A percentile compares a stretch with the other conserved stretches of the same genome.
Conservation (phyloP, 2,888 invertebrate genomes). For the Seira ritae region DNA sequence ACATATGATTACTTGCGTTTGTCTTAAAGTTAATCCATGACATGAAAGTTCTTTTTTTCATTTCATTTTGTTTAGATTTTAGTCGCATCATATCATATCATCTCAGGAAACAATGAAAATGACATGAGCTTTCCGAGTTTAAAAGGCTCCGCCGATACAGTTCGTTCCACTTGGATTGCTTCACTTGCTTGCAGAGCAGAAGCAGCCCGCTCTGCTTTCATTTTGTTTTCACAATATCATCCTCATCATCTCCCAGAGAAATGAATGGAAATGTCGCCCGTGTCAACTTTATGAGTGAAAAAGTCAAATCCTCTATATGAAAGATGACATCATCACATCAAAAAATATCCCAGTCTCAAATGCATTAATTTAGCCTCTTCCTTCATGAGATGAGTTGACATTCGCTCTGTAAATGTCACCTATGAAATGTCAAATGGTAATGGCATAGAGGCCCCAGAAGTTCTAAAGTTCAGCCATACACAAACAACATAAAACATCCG, state of each 20-base stretch:
- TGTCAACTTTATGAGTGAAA: conserved; percentile 3
- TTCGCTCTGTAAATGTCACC: conserved; percentile 55
- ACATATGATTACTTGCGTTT: no score
- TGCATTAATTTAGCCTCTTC: not conserved
- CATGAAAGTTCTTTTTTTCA: not conserved
- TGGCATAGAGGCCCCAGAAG: conserved; percentile 21
- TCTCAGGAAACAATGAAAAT: conserved; percentile 3
- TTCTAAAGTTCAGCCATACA: conserved; percentile 7
- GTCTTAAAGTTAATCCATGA: no score
- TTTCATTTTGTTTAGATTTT: conserved; percentile 7
- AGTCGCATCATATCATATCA: not conserved
- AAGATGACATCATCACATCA: conserved; percentile 2
- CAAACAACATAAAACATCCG: not conserved
- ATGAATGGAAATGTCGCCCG: conserved; percentile 22
- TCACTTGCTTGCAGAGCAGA: conserved; percentile 1
- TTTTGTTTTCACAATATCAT: conserved; percentile 1
- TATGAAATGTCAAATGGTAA: conserved; percentile 60
- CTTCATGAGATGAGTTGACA: conserved; percentile 42
- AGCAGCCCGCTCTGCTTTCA: no score
- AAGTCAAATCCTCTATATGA: conserved; percentile 1
- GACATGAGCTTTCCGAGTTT: not conserved
- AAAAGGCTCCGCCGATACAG: conserved; percentile 38
- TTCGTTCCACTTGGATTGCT: conserved; percentile 53
- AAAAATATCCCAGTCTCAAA: not conserved
- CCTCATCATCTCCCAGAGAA: not conserved